A percentile compares a stretch with the other conserved stretches of the same genome.
Conservation (phyloP, 2,113 vertebrate genomes). For the Malurus elegans region DNA sequence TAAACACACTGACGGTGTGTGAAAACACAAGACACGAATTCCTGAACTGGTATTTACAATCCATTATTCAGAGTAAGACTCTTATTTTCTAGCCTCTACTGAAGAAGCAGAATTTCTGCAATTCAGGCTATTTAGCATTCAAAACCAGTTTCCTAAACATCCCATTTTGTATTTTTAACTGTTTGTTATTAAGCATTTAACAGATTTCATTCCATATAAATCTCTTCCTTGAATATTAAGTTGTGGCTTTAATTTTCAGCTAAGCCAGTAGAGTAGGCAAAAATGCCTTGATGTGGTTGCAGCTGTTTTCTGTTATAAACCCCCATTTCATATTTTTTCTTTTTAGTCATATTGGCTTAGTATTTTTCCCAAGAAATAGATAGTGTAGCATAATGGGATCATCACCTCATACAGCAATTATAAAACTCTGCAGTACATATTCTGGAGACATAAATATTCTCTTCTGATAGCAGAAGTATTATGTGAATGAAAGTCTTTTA, state of each 20-base stretch:
- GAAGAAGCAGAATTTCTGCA: not conserved
- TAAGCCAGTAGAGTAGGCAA: constrained; percentile 40
- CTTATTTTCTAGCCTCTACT: not conserved
- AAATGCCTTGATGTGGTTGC: constrained; percentile 69
- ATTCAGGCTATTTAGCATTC: not conserved
- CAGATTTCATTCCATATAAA: constrained; percentile 44
- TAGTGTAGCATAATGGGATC: not conserved
- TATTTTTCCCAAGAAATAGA: not conserved
- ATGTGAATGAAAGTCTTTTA: not conserved
- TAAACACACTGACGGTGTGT: not conserved
- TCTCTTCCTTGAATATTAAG: constrained; percentile 32
- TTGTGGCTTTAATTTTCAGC: constrained; percentile 56
- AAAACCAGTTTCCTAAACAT: not conserved
- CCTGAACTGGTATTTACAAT: not conserved
- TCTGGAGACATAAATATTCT: not conserved
- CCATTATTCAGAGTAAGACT: not conserved
- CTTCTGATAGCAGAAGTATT: not conserved
- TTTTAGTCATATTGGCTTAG: not conserved
- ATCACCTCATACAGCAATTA: not conserved
- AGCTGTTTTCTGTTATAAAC: constrained; percentile 61
- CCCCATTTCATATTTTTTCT: not conserved
- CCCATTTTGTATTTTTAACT: constrained; percentile 33
- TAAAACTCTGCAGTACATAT: not conserved
- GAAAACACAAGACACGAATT: not conserved
- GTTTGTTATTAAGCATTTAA: constrained; percentile 40